Evolutionary conservation across 2,113 vertebrate genomes (phyloP).

Genomic region (Xenopus borealis): DNA sequence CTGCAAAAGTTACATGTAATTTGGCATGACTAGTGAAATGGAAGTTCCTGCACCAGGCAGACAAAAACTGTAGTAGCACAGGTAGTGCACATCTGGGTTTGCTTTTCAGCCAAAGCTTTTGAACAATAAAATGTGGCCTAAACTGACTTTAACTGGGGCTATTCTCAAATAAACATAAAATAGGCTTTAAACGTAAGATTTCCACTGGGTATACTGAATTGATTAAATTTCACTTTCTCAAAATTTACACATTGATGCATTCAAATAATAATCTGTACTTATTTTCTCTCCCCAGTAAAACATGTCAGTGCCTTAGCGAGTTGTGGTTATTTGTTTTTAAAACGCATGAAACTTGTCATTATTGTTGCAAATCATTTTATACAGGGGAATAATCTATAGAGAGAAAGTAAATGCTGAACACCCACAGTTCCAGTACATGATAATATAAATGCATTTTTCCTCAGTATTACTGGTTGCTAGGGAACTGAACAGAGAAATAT

Average conservation of each 20-base stretch:
- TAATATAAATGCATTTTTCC: constrained; percentile 36
- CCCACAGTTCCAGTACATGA: constrained; percentile 31
- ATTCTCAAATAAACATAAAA: background rate
- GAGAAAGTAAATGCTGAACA: constrained; percentile 34
- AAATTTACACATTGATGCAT: background rate
- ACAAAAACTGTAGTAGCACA: background rate
- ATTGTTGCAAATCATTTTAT: constrained; percentile 23
- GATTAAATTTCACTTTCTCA: background rate
- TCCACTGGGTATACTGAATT: background rate
- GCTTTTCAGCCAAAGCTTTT: background rate
- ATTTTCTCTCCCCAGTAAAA: background rate
- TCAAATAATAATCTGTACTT: background rate
- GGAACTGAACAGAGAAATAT: constrained; percentile 39
- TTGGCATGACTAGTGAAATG: too few relatives aligned
- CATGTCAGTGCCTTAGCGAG: background rate
- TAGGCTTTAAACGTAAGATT: background rate
- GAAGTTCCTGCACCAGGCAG: too few relatives aligned
- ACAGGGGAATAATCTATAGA: constrained; percentile 18
- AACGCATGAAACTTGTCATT: constrained; percentile 12
- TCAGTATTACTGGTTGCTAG: constrained; percentile 28
- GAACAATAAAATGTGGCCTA: background rate
- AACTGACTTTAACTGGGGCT: background rate
- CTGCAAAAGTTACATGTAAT: too few relatives aligned
- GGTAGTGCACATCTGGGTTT: background rate
- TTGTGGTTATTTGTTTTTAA: constrained; percentile 14